phyloP scores from a whole-genome alignment of 2,888 invertebrate species.

The Stenurella melanura region DNA sequence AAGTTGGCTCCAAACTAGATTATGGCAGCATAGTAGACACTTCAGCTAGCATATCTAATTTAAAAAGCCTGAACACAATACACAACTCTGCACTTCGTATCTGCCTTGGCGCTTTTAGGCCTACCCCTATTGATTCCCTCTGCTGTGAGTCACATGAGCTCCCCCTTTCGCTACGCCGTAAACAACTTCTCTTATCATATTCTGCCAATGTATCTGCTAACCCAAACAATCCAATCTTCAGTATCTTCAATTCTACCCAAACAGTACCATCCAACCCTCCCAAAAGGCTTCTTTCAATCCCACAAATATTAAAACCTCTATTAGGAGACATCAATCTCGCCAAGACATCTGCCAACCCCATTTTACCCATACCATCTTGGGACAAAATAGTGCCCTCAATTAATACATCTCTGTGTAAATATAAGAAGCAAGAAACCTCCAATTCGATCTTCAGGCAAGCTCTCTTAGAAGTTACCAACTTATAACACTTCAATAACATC shows the following conservation, averaged over 20 bases:
- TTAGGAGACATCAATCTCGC: background rate
- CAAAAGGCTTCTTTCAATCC: background rate
- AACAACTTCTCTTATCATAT: background rate
- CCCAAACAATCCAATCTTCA: slow-evolving; percentile 7
- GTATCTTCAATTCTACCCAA: background rate
- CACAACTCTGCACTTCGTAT: slow-evolving; percentile 3
- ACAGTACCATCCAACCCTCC: background rate
- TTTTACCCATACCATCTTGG: slow-evolving; percentile 12
- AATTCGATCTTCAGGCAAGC: background rate
- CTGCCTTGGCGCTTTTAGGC: background rate
- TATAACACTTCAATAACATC: background rate
- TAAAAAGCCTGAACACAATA: background rate
- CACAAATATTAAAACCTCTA: slow-evolving; percentile 2
- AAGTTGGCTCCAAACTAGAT: slow-evolving; percentile 3
- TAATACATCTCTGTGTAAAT: background rate
- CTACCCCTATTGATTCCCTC: background rate
- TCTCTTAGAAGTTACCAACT: background rate
- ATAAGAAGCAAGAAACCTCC: background rate
- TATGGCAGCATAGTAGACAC: slow-evolving; percentile 6
- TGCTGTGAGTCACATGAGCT: background rate
- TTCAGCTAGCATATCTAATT: slow-evolving; percentile 4
- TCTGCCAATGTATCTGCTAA: background rate
- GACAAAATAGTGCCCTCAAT: background rate
- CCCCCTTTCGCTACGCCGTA: background rate
- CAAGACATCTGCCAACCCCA: background rate